Percentiles rank a stretch among this genome's conserved stretches.
phyloP scores from a whole-genome alignment of 53 echinoderm and acorn worm genomes.

The Temnopleurus reevesii region DNA sequence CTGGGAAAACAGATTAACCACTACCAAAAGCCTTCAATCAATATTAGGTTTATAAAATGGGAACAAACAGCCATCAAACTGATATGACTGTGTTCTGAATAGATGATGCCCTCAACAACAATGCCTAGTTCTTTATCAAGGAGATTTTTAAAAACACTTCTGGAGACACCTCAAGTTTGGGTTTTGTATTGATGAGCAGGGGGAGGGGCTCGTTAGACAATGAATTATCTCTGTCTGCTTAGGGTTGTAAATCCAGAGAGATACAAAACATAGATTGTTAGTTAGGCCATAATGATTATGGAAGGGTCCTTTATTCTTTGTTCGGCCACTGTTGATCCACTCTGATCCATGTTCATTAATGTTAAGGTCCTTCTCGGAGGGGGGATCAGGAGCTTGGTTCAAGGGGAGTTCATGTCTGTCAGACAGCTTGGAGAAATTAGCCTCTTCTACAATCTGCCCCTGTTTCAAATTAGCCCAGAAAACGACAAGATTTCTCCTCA shows the following conservation, averaged over 20 bases:
- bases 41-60: conserved; percentile 23
- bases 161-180: conserved; percentile 8
- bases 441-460: background rate
- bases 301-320: background rate
- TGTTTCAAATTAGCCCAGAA: conserved; percentile 10
- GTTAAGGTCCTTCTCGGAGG: too few relatives aligned
- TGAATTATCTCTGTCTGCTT: background rate
- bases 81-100: conserved; percentile 32
- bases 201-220: background rate
- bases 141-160: conserved; percentile 33
- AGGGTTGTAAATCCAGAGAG: background rate
- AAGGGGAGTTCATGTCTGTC: conserved; percentile 32
- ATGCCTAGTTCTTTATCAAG: background rate
- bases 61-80: conserved; percentile 36
- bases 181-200: background rate
- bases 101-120: background rate
- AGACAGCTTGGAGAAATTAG: conserved; percentile 34
- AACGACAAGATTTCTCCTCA: background rate
- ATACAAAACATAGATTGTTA: too few relatives aligned
- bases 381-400: too few relatives aligned
- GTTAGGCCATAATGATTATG: too few relatives aligned
- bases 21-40: conserved; percentile 20
- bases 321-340: background rate
- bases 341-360: background rate
- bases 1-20: conserved; percentile 37